Evolutionary conservation across 2,888 invertebrate genomes (phyloP), one percentile per base, ranked within the genome.

Genomic region (Patella depressa): DNA sequence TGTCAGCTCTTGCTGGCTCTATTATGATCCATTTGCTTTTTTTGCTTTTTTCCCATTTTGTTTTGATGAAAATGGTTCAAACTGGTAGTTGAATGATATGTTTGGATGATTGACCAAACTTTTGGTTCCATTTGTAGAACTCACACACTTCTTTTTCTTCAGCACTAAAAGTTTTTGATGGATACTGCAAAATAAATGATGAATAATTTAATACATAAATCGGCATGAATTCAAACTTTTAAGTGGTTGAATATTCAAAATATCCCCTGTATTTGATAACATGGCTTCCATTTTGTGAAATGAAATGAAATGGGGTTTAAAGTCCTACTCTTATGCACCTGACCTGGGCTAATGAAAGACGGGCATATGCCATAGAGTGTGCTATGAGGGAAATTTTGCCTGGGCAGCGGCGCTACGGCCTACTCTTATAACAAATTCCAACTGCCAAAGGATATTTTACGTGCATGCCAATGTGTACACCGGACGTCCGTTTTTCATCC

Each of bases 81-180:
- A 65, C 65, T 24, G 65, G 65, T 11, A 65, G 65, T 65, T 65
- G 65, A 65, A 65, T 65, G 19, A 65, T 65, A 19, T 24, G 19
- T 19, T 24, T 65, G 19, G 65, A 65, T 65, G 65, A 65, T 65
- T 65, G 65, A 14, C 65, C 65, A 65, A 24, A 14, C 19, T 24
- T 24, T 65, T 65, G 19, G 11, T 11, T 19, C 65, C 65, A 65
- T 65, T 65, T 65, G 24, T 65, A 65, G 19, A 12, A 65, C 19
- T 65, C 65, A 65, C 24, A 65, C 5, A 65, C 65, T 24, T 65
- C 65, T 24, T 14, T 65, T 65, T 65, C 65, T 15, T 65, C 65
- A 3, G 65, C 14, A 24, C 65, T 65, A 24, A 65, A 24, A 12
- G 11, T 65, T 19, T 15, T 24, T 0, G 19, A 2, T 3, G 65